Evolutionary conservation across 2,113 vertebrate genomes (phyloP), one percentile per base, ranked within the genome.

Genomic region (Sorex araneus): DNA sequence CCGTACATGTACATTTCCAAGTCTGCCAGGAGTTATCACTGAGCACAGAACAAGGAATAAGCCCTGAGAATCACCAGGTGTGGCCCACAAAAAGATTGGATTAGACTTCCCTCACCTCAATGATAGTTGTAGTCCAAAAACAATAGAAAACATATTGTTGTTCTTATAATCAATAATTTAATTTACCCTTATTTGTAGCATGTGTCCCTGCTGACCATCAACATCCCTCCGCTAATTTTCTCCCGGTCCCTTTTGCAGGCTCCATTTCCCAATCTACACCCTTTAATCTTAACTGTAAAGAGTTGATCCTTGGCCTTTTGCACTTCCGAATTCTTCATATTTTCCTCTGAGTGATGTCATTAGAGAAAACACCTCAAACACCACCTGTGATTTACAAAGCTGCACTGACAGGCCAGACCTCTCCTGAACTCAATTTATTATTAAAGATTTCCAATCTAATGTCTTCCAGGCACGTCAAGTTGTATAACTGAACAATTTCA

Each of bases 281-380:
- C 36, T n/a, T 70, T 90, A 80, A 77, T n/a, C 25, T 4, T 50
- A 25, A 40, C 40, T 8, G 63, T 21, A 6, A 75, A 94, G 43
- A 91, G 57, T 66, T 12, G 50, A 13, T 84, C 12, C 40, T 47
- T 70, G 57, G 45, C 23, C 21, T 69, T 64, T 15, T n/a, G 32
- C 34, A 87, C 67, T 92, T 81, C 81, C 64, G 95, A 93, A 84
- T 2, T 28, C 21, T 84, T n/a, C 71, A 7, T 32, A 30, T 74
- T 66, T 82, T 84, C 40, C 93, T 21, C 79, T 47, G 23, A 30
- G 27, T 34, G 36, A 81, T 43, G 11, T 69, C 70, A 82, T 28
- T 13, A 43, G 0, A 6, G 63, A 12, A 34, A 84, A 57, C 45
- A 78, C 28, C 25, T 67, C 40, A 92, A 94, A 63, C 1, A 75